A percentile compares a stretch with the other conserved stretches of the same genome.
Evolutionary conservation across 2,797 vertebrate genomes (phyloP).

Genomic region (Hypotaenidia okinawae): DNA sequence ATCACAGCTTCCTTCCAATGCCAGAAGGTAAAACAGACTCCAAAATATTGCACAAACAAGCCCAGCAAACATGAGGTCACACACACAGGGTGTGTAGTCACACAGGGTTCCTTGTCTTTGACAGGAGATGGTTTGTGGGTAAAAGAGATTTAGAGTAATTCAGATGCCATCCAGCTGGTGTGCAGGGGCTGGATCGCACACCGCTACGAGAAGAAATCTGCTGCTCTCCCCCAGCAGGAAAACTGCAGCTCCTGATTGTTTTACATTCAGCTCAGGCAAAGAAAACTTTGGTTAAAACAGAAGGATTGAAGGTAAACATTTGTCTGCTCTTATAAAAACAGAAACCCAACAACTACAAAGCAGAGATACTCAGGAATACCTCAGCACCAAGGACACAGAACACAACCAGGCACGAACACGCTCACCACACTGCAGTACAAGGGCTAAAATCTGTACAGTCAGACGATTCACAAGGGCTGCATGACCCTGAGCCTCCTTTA

Average conservation of each 20-base stretch:
- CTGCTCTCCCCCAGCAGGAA: not conserved
- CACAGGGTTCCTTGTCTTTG: not conserved
- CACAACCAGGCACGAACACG: not conserved
- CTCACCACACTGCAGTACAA: not conserved
- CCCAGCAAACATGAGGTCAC: not conserved
- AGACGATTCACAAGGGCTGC: not conserved
- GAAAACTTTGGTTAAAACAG: slow-evolving; percentile 27
- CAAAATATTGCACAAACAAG: slow-evolving; percentile 52
- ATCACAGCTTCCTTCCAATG: not conserved
- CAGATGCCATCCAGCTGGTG: not conserved
- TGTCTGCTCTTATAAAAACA: not conserved
- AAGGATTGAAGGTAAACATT: not conserved
- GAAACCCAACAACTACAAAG: not conserved
- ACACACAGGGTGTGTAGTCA: rapidly evolving
- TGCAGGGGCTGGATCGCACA: not conserved
- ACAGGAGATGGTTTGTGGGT: not conserved
- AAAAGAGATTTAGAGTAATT: not conserved
- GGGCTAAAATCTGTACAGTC: not conserved
- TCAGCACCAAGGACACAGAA: not conserved
- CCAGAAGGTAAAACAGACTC: not conserved
- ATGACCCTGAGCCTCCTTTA: not conserved
- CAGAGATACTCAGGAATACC: not conserved
- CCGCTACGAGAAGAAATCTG: not conserved
- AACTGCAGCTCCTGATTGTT: not conserved
- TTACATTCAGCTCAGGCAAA: slow-evolving; percentile 17